Conservation (phyloP, 2,888 invertebrate genomes). For the Psococerastis gibbosa region DNA sequence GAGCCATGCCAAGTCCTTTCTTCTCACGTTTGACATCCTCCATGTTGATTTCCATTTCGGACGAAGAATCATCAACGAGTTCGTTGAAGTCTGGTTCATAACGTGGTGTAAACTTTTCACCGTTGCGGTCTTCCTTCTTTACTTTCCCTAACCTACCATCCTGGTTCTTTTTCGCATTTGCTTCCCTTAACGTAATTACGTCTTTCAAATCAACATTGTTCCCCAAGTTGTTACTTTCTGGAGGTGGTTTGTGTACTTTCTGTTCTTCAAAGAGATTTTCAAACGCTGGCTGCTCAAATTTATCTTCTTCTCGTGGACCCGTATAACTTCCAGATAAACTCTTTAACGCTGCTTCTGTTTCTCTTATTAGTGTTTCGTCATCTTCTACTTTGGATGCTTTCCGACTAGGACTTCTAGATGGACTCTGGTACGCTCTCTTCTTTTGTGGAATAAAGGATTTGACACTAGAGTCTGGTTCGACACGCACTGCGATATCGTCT, state of each 20-base stretch:
- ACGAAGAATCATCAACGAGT: slow-evolving; percentile 49
- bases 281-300: slow-evolving; percentile 52
- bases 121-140: slow-evolving; percentile 14
- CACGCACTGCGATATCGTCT: not conserved
- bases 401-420: slow-evolving; percentile 25
- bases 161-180: slow-evolving; percentile 19
- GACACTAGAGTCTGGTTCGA: slow-evolving; percentile 8
- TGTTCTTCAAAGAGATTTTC: slow-evolving; percentile 74
- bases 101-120: slow-evolving; percentile 21
- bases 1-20: slow-evolving; percentile 38
- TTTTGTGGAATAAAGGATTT: slow-evolving; percentile 30
- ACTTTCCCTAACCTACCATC: slow-evolving; percentile 16
- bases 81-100: slow-evolving; percentile 62
- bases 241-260: slow-evolving; percentile 45
- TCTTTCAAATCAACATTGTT: slow-evolving; percentile 41
- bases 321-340: slow-evolving; percentile 76
- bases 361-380: slow-evolving; percentile 66
- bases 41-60: slow-evolving; percentile 62
- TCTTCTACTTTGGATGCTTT: slow-evolving; percentile 26
- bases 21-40: slow-evolving; percentile 37
- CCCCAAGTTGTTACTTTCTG: slow-evolving; percentile 36
- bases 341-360: slow-evolving; percentile 73
- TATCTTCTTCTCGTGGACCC: slow-evolving; percentile 42
- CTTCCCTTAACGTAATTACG: slow-evolving; percentile 34
- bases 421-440: slow-evolving; percentile 34